Evolutionary conservation across 1,140 invertebrate species (phyloP).

Genomic region (Drosophila subpulchrella): DNA sequence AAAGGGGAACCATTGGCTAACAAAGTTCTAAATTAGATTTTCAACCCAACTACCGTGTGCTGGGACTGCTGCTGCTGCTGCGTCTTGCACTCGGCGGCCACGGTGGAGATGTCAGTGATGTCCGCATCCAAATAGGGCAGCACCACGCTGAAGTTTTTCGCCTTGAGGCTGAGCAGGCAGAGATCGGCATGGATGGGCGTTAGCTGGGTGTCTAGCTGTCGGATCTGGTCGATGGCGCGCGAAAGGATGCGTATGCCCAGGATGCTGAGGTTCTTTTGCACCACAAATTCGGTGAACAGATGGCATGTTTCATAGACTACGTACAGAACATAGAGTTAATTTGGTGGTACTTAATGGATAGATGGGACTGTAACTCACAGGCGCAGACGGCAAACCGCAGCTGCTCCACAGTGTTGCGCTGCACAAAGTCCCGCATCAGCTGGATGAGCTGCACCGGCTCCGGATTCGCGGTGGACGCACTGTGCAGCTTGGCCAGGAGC

Average conservation of each 20-base stretch:
- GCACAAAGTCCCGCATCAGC: constrained; percentile 90
- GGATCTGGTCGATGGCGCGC: constrained; percentile 95
- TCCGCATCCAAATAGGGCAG: constrained; percentile 95
- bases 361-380: constrained; percentile 88
- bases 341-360: background rate
- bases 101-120: constrained; percentile 93
- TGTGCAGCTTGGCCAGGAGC: constrained; percentile 91
- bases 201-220: constrained; percentile 93
- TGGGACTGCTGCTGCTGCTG: constrained; percentile 73
- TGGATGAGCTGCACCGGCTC: constrained; percentile 84
- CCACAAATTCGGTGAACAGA: constrained; percentile 90
- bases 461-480: constrained; percentile 83
- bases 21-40: no score
- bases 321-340: constrained; percentile 49
- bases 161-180: constrained; percentile 95
- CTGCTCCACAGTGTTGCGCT: constrained; percentile 94
- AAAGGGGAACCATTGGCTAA: background rate
- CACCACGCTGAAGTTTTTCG: constrained; percentile 97
- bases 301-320: constrained; percentile 96
- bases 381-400: constrained; percentile 92
- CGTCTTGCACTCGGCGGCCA: constrained; percentile 70
- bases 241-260: constrained; percentile 93
- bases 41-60: constrained; percentile 46
- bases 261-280: constrained; percentile 91
- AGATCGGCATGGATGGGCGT: constrained; percentile 97